Evolutionary conservation across 2,888 invertebrate species (phyloP).

Genomic region (Shargacucullia verbasci): DNA sequence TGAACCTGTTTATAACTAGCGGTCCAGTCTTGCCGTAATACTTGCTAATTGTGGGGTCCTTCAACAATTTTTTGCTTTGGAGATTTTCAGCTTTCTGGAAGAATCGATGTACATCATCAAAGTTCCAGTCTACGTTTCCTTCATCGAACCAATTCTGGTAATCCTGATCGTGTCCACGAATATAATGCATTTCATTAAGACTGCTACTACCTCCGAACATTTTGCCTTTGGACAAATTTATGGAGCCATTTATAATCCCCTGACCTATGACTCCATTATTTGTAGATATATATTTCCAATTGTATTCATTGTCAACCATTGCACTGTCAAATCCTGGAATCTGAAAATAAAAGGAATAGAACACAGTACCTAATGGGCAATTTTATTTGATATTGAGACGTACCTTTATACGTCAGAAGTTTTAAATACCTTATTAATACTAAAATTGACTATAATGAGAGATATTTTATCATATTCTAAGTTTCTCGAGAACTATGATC

Average conservation of each 20-base stretch:
- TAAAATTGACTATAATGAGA: too few relatives aligned
- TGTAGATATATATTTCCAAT: constrained; percentile 91
- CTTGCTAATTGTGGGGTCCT: constrained; percentile 53
- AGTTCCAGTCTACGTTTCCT: constrained; percentile 66
- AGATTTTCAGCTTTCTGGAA: constrained; percentile 38
- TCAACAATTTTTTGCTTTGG: constrained; percentile 45
- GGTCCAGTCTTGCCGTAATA: constrained; percentile 81
- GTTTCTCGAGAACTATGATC: too few relatives aligned
- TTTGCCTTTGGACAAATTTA: constrained; percentile 89
- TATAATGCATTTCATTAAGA: constrained; percentile 87
- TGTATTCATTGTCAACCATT: constrained; percentile 39
- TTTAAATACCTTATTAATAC: too few relatives aligned
- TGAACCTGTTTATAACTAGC: constrained; percentile 79
- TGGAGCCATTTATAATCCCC: constrained; percentile 80
- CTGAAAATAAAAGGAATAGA: constrained; percentile 48
- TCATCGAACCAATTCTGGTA: constrained; percentile 84
- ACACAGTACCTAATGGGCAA: too few relatives aligned
- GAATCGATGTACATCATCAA: constrained; percentile 18
- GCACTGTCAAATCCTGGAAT: constrained; percentile 56
- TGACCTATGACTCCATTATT: constrained; percentile 91
- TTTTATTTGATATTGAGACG: too few relatives aligned
- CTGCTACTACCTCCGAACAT: constrained; percentile 88
- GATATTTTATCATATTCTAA: too few relatives aligned
- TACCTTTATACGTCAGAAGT: too few relatives aligned
- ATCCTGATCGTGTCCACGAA: constrained; percentile 82